phyloP scores from a whole-genome alignment of 2,888 invertebrate species.

The Epirrita christyi region DNA sequence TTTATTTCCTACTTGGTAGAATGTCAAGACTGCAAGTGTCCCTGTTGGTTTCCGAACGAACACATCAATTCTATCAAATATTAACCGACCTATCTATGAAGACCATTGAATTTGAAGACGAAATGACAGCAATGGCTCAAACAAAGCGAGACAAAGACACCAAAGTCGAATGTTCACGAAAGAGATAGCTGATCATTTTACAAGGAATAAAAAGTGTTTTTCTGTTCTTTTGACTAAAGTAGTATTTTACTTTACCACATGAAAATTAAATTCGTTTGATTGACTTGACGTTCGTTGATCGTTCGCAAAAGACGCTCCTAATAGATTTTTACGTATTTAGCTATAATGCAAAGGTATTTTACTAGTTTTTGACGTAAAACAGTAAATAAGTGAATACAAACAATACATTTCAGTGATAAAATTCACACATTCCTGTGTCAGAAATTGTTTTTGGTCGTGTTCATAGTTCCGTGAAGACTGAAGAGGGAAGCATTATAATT shows the following conservation, averaged over 20 bases:
- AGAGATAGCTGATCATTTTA: conserved; percentile 34
- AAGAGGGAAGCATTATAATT: conserved; percentile 72
- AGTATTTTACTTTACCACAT: conserved; percentile 53
- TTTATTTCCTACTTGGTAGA: neutral
- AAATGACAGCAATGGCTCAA: neutral
- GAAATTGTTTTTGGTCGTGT: conserved; percentile 49
- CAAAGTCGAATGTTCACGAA: conserved; percentile 17
- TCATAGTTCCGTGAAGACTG: conserved; percentile 67
- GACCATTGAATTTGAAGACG: neutral
- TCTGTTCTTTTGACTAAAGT: conserved; percentile 40
- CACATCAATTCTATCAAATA: conserved; percentile 26
- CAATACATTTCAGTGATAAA: conserved; percentile 26
- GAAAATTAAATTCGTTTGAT: conserved; percentile 60
- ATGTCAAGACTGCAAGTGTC: conserved; percentile 8
- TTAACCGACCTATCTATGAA: conserved; percentile 41
- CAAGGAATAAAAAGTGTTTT: conserved; percentile 32
- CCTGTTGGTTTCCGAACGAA: conserved; percentile 54
- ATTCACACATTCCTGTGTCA: conserved; percentile 41
- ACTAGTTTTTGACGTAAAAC: conserved; percentile 31
- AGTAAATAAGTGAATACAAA: conserved; percentile 21
- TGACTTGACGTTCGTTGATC: no score
- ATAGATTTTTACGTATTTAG: conserved; percentile 57
- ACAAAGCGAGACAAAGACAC: conserved; percentile 32
- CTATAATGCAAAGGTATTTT: conserved; percentile 66
- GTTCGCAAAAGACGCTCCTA: conserved; percentile 65